A percentile compares a stretch with the other conserved stretches of the same genome.
Evolutionary conservation across 2,888 invertebrate species (phyloP).

Genomic region (Yponomeuta evonymella): DNA sequence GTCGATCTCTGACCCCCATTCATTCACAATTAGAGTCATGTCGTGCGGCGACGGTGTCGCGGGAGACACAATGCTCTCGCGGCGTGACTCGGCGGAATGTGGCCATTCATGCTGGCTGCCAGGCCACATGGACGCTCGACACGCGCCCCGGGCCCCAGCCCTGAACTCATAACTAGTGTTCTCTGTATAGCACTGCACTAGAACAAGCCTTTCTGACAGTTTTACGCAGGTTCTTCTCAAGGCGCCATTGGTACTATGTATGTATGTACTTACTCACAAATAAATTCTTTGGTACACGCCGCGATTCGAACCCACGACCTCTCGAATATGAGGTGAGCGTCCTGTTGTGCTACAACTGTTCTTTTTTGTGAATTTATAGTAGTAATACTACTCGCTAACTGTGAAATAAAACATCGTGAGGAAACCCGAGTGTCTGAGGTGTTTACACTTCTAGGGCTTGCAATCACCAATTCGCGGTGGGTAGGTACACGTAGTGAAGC

Average conservation of each 20-base stretch:
- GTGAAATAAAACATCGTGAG: no score
- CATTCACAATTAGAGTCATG: slow-evolving; percentile 71
- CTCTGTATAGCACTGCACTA: neutral
- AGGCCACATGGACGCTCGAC: slow-evolving; percentile 18
- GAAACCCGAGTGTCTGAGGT: no score
- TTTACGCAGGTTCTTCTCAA: neutral
- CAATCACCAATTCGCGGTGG: no score
- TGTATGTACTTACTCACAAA: no score
- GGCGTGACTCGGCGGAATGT: slow-evolving; percentile 64
- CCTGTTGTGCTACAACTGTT: no score
- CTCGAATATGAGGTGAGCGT: no score
- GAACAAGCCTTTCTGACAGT: neutral
- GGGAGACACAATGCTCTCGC: slow-evolving; percentile 68
- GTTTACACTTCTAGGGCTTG: no score
- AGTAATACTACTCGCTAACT: no score
- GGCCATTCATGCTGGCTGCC: slow-evolving; percentile 55
- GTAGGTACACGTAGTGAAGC: no score
- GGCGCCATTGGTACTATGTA: neutral
- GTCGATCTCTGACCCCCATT: slow-evolving; percentile 68
- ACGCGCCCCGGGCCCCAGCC: slow-evolving; percentile 23
- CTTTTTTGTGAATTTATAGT: no score
- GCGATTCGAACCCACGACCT: no score
- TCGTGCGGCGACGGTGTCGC: slow-evolving; percentile 55
- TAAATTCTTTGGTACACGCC: no score
- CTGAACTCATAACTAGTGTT: neutral